Base-by-base conservation (phyloP, 2,888 invertebrate species). In the Cybosia mesomella region DNA sequence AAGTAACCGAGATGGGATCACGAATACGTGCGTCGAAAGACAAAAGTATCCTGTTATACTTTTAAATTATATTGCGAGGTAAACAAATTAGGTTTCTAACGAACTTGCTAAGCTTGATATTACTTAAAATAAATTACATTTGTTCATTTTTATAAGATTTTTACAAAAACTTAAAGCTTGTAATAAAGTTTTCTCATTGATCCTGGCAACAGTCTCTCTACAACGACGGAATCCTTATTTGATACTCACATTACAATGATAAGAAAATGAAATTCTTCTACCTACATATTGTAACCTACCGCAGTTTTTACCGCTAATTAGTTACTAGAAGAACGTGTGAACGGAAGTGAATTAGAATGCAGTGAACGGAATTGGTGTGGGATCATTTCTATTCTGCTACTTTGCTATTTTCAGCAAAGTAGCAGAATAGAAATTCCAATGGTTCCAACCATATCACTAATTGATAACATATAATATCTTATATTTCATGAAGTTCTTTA, bases 1-100 rank as follows among this genome's bases (percentile, higher is more conserved):
- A 68, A 67, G 68, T 59, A 36, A 76, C 68, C 67, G 53, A 71
- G 70, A 77, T 80, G 75, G 70, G 70, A 68, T 67, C 59, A 70
- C 70, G 71, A 49, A 72, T 73, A 76, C 66, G 67, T 71, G 74
- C 57, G 69, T 67, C 39, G 64, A 68, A 68, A 71, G 68, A 72
- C 43, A 57, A 61, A 62, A 36, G 34, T n/a, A 54, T 53, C 43
- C 53, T 62, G 54, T 32, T 53, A 32, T 43, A 55, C 59, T 53
- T 53, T 53, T 62, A 58, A 62, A 49, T 53, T 24, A 62, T 43
- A 32, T 53, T 57, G 58, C n/a, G 36, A 24, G 57, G 34, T 36
- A 62, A 57, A 62, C 49, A 43, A 55, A 57, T 57, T 67, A 62
- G 8, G 1, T 39, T 62, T 18, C 9, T n/a, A 4, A 32, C n/a